Evolutionary conservation across 2,888 invertebrate genomes (phyloP).

Genomic region (Ophion obscuratus): DNA sequence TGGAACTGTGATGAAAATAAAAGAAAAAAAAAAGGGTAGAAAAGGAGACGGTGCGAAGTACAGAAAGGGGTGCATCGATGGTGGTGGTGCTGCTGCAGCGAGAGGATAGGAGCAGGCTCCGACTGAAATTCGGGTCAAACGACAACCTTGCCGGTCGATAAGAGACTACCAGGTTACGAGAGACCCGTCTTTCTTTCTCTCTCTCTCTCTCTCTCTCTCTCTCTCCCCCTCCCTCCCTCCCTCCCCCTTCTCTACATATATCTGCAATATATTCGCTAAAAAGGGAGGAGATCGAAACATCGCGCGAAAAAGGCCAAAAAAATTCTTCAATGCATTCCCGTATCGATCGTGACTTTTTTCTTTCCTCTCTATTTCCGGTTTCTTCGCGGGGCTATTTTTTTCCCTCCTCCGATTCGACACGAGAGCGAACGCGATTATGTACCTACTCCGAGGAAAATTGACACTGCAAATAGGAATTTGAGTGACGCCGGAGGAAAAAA

Average conservation of each 20-base stretch:
- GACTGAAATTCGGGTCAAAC: slow-evolving; percentile 72
- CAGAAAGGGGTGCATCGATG: slow-evolving; percentile 36
- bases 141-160: slow-evolving; percentile 70
- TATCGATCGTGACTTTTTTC: slow-evolving; percentile 6
- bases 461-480: too few relatives aligned
- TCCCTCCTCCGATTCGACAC: background rate
- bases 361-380: background rate
- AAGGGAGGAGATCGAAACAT: slow-evolving; percentile 23
- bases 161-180: slow-evolving; percentile 39
- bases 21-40: background rate
- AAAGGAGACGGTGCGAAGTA: background rate
- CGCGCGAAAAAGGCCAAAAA: background rate
- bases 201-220: too few relatives aligned
- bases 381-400: background rate
- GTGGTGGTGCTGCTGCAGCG: slow-evolving; percentile 42
- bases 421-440: too few relatives aligned
- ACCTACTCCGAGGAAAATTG: too few relatives aligned
- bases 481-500: too few relatives aligned
- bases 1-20: background rate
- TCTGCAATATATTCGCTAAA: slow-evolving; percentile 28
- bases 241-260: slow-evolving; percentile 9
- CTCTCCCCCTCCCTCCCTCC: too few relatives aligned
- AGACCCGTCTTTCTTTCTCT: background rate
- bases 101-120: slow-evolving; percentile 49
- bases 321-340: slow-evolving; percentile 30